Evolutionary conservation across 1,140 invertebrate species (phyloP).

Genomic region (Paracyclopina nana): DNA sequence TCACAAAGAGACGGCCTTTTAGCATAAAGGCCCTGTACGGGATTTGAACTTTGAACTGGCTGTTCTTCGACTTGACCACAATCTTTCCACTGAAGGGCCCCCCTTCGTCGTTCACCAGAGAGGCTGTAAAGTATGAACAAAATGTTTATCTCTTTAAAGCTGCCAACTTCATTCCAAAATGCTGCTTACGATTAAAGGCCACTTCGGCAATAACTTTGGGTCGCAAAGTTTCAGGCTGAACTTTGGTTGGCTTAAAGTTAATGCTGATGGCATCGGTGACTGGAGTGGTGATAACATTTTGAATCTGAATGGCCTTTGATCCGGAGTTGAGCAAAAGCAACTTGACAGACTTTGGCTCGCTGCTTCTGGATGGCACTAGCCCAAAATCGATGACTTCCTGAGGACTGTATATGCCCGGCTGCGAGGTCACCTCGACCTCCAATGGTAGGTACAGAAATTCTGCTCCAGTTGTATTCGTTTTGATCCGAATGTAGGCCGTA

Average conservation of each 20-base stretch:
- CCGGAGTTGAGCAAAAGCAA: conserved; percentile 49
- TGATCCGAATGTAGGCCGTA: conserved; percentile 58
- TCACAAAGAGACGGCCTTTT: conserved; percentile 15
- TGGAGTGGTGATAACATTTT: conserved; percentile 37
- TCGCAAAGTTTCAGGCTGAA: conserved; percentile 38
- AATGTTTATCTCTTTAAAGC: background rate
- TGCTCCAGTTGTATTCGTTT: conserved; percentile 38
- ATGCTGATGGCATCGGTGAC: conserved; percentile 38
- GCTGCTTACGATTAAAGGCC: conserved; percentile 49
- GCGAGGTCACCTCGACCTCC: conserved; percentile 59
- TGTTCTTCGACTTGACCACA: conserved; percentile 41
- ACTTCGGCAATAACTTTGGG: conserved; percentile 38
- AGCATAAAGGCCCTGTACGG: conserved; percentile 27
- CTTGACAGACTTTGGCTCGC: conserved; percentile 39
- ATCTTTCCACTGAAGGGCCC: conserved; percentile 38
- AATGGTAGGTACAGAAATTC: conserved; percentile 45
- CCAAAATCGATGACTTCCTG: conserved; percentile 65
- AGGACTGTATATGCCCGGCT: conserved; percentile 49
- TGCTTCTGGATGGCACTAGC: conserved; percentile 44
- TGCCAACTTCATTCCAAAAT: background rate
- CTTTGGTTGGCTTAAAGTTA: conserved; percentile 37
- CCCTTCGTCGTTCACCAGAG: conserved; percentile 25
- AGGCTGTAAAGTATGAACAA: conserved; percentile 20
- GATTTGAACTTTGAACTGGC: conserved; percentile 35
- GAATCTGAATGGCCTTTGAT: conserved; percentile 42